Evolutionary conservation across 2,113 vertebrate genomes (phyloP), one percentile per base, ranked within the genome.

Genomic region (Hemichromis elongatus): DNA sequence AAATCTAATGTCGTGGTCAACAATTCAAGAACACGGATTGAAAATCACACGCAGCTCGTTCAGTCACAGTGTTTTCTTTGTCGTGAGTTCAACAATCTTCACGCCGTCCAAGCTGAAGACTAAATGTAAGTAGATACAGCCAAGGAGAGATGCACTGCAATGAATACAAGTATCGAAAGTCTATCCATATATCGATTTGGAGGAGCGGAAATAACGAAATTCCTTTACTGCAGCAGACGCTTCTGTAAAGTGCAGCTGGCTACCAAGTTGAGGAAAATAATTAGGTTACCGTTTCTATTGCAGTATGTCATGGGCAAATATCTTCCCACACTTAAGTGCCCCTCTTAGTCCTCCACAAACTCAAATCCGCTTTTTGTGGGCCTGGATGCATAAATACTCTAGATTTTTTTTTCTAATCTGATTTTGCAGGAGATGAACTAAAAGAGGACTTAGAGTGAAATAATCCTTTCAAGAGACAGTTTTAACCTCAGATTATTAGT

Each of bases 121-220:
- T 81, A 80, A 88, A 86, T 90, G 88, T 91, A 90, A 92, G 91
- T 83, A 79, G 89, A 55, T 85, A 9, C 84, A 59, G 70, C 86
- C 85, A 84, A 82, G 80, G 59, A 87, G 86, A 61, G 84, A 90
- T 91, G 89, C 82, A 91, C 88, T 82, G 70, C 80, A 70, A 86
- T 42, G 14, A 68, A 77, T 70, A 45, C 47, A 81, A 88, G 77
- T 86, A 85, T 80, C 56, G 6, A 53, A 79, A 86, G 82, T 83
- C 75, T 40, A 63, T 84, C 75, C n/a, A 80, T 79, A 12, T 10
- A 47, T 68, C 18, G 21, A 91, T 82, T 28, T 4, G 26, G 9
- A 89, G 37, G 47, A 8, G 47, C 56, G 75, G 78, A 33, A 66
- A 77, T 55, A 47, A 81, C 28, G 8, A 28, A 37, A 45, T 79